phyloP scores from a whole-genome alignment of 2,797 vertebrate species.

The Sebastes nivosus region DNA sequence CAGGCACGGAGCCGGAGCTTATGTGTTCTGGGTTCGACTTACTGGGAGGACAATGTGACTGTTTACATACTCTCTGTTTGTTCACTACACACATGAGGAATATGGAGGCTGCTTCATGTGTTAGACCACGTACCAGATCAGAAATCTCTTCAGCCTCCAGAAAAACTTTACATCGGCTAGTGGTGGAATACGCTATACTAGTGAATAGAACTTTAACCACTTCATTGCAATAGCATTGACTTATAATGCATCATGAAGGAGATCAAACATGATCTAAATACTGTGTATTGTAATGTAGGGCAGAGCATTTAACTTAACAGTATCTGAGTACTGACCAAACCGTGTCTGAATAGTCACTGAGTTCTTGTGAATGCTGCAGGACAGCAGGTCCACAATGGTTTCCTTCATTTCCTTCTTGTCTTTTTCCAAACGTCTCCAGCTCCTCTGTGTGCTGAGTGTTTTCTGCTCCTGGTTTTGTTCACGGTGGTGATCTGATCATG shows the following conservation, averaged over 20 bases:
- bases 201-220: not conserved
- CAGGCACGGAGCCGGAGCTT: conserved; percentile 49
- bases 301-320: not conserved
- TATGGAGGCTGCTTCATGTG: conserved; percentile 13
- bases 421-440: not conserved
- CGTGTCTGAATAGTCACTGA: no score
- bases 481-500: not conserved
- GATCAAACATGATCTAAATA: not conserved
- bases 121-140: not conserved
- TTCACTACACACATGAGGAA: conserved; percentile 8
- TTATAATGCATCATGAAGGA: not conserved
- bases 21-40: conserved; percentile 50
- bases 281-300: not conserved
- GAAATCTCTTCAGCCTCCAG: not conserved
- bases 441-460: not conserved
- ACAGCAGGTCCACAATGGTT: not conserved
- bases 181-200: not conserved
- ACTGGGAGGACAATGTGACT: conserved; percentile 21
- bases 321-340: no score
- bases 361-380: not conserved
- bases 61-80: conserved; percentile 45
- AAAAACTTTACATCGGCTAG: not conserved
- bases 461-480: not conserved
- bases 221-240: not conserved
- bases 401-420: not conserved